These are phyloP conservation scores for Cosmorhoe ocellata DNA, from an alignment of 2,888 invertebrate species.

Conservation along the genomic window DNA sequence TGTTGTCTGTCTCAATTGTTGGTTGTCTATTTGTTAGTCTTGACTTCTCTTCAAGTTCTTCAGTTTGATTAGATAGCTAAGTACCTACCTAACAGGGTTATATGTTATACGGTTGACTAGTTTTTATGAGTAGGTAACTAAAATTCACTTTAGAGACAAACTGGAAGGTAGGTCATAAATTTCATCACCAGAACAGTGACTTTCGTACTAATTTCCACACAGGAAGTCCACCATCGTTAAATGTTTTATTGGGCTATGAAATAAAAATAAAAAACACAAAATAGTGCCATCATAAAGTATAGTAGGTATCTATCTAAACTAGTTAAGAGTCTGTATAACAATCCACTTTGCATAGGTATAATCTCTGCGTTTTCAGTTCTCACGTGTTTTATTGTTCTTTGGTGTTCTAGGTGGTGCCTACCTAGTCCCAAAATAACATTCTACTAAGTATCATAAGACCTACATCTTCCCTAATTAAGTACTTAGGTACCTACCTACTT, in stretches of 20 bases:
- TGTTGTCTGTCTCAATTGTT: no score
- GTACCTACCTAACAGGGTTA: no score
- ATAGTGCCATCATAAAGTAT: constrained; percentile 43
- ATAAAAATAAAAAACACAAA: constrained; percentile 40
- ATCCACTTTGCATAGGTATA: constrained; percentile 46
- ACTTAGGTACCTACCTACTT: no score
- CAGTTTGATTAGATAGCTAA: no score
- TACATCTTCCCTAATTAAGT: no score
- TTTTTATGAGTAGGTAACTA: no score
- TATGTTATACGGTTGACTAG: no score
- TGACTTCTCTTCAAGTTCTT: no score
- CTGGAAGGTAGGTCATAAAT: neutral
- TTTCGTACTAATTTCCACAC: constrained; percentile 22
- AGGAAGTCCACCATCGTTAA: constrained; percentile 23
- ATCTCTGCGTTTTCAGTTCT: constrained; percentile 42
- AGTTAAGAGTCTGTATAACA: constrained; percentile 46
- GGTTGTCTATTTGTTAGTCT: no score
- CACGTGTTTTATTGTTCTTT: constrained; percentile 47
- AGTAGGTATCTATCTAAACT: constrained; percentile 33
- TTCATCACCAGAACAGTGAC: constrained; percentile 58
- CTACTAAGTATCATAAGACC: constrained; percentile 23
- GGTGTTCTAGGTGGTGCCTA: no score
- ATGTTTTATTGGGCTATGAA: constrained; percentile 28
- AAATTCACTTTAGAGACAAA: no score
- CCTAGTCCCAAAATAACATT: constrained; percentile 22